Evolutionary conservation across 2,797 vertebrate species (phyloP), one percentile per base, ranked within the genome.

Genomic region (Ptychadena robeensis): DNA sequence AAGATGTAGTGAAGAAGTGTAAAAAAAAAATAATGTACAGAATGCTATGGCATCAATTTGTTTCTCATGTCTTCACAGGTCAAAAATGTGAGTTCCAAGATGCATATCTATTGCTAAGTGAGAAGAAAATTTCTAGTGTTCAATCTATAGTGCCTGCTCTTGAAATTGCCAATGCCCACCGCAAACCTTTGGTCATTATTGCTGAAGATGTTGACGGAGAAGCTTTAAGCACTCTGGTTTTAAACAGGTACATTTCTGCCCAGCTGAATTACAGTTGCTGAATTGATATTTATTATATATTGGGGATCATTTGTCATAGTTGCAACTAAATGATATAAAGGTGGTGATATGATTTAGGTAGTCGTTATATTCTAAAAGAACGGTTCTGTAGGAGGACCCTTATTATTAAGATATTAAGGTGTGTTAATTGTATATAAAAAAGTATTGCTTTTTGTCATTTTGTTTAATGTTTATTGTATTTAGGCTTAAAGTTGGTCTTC

Each of bases 11-110:
- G 40, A 44, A 14, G n/a, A n/a, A n/a, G n/a, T n/a, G n/a, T n/a
- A n/a, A n/a, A n/a, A n/a, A n/a, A n/a, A n/a, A n/a, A n/a, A n/a
- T n/a, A n/a, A n/a, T n/a, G n/a, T n/a, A n/a, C n/a, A 2, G 4
- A 12, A 40, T 44, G 14, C 11, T 11, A 44, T 44, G 40, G 40
- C 40, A 44, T 0, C 40, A 5, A 15, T 2, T 22, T 11, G 0
- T 12, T 27, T 32, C n/a, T 14, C 22, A n/a, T 75, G 82, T 48
- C 61, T 85, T 80, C 88, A 32, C 80, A 99, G 98, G 97, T 78
- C 98, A 99, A 89, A 99, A 98, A 91, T 96, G 95, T 84, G 97
- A 99, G 91, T 99, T 99, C 90, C 98, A 99, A 92, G 98, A 99
- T 0, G 97, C 97, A 64, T 99, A 96, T n/a, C 86, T 99, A 86